Percentiles rank a stretch among this genome's conserved stretches.
Conservation (phyloP, 2,797 vertebrate genomes). For the Balearica regulorum region DNA sequence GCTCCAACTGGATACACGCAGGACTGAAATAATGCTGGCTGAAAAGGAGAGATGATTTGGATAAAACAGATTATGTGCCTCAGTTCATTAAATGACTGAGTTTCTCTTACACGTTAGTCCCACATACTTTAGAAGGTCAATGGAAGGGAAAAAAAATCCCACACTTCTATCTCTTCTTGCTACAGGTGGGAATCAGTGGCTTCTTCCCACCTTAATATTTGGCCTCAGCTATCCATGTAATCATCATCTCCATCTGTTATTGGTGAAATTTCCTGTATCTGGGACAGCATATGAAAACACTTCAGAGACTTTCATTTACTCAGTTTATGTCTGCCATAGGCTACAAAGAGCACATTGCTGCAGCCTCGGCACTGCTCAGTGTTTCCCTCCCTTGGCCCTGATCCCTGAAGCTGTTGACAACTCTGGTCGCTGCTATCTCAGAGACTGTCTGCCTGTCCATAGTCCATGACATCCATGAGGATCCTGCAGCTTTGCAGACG, state of each 20-base stretch:
- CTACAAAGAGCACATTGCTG: not conserved
- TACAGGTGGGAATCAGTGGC: not conserved
- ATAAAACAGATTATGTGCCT: not conserved
- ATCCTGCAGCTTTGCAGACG: not conserved
- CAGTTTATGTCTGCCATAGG: not conserved
- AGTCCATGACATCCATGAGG: not conserved
- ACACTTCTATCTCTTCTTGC: not conserved
- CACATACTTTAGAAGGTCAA: not conserved
- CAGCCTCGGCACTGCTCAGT: not conserved
- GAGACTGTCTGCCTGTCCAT: not conserved
- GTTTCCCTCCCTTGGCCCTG: not conserved
- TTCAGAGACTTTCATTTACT: not conserved
- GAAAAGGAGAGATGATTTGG: not conserved
- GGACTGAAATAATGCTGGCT: not conserved
- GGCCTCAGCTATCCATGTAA: not conserved
- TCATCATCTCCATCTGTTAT: not conserved
- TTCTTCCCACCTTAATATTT: not conserved
- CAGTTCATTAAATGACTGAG: not conserved
- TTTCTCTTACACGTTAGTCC: not conserved
- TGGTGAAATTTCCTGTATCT: not conserved
- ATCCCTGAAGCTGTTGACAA: not conserved
- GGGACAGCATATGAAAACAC: not conserved
- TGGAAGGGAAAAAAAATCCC: not conserved
- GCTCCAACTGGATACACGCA: not conserved
- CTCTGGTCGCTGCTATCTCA: not conserved